Conservation (phyloP, 2,888 invertebrate species). For the Blastobasis lacticolella region DNA sequence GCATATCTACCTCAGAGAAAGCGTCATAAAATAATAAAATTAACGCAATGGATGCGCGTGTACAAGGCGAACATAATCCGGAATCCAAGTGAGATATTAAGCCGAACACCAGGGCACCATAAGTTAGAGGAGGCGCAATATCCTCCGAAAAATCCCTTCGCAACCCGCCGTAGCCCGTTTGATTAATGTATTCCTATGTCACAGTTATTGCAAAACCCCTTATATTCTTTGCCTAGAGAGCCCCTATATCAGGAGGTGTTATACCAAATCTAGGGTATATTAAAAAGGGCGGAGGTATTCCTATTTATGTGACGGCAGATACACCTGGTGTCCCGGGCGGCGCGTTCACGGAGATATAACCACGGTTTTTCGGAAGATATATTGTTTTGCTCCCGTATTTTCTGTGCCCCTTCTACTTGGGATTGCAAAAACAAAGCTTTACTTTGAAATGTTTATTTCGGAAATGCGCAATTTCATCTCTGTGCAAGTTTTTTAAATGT, state of each 20-base stretch:
- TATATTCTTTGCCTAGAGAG: constrained; percentile 40
- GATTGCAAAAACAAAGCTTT: not conserved
- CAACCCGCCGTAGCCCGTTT: constrained; percentile 34
- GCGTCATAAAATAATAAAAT: too few species aligned
- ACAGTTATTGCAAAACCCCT: constrained; percentile 58
- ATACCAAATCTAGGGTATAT: constrained; percentile 70
- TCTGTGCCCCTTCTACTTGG: not conserved
- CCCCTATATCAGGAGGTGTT: constrained; percentile 55
- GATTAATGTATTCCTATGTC: constrained; percentile 69
- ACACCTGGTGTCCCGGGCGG: constrained; percentile 42
- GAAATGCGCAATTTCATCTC: not conserved
- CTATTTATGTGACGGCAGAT: constrained; percentile 51
- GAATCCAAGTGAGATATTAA: constrained; percentile 32
- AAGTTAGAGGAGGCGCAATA: constrained; percentile 57
- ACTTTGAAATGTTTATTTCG: not conserved
- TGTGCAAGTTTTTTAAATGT: too few species aligned
- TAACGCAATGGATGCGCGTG: not conserved
- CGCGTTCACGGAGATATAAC: constrained; percentile 22
- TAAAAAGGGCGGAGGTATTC: constrained; percentile 55
- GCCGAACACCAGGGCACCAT: constrained; percentile 42
- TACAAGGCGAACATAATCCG: constrained; percentile 6
- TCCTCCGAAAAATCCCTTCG: constrained; percentile 45
- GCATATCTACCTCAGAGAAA: too few species aligned
- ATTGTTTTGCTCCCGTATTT: constrained; percentile 3
- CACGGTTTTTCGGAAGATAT: constrained; percentile 15